phyloP scores from a whole-genome alignment of 2,113 vertebrate genomes.

The Amblyornis subalaris region DNA sequence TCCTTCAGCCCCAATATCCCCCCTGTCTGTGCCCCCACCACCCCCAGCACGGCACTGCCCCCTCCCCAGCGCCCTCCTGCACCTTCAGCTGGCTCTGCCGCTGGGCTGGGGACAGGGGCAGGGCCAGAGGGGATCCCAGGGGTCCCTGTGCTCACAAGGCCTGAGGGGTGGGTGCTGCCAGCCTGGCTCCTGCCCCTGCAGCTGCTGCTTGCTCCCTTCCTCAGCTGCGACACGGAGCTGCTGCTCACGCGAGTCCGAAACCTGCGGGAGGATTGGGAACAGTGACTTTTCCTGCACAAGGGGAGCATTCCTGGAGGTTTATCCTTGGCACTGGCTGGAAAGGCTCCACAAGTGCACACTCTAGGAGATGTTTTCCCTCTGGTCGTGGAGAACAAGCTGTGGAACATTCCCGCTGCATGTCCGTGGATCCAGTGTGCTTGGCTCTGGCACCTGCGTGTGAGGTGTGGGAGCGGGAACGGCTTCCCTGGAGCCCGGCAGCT shows the following conservation, averaged over 20 bases:
- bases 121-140: too few relatives aligned
- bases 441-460: too few relatives aligned
- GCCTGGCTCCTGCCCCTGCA: background rate
- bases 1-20: background rate
- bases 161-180: background rate
- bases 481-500: background rate
- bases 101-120: too few relatives aligned
- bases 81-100: too few relatives aligned
- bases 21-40: background rate
- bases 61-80: background rate
- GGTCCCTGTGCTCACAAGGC: too few relatives aligned
- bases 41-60: too few relatives aligned
- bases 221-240: rapidly evolving
- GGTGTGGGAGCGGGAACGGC: rapidly evolving
- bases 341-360: background rate
- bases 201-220: background rate
- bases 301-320: background rate
- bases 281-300: background rate
- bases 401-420: rapidly evolving
- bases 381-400: background rate
- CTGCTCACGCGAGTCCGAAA: background rate
- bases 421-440: background rate
- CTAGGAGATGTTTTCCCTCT: background rate
- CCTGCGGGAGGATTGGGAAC: background rate
- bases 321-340: background rate